Evolutionary conservation across 2,113 vertebrate species (phyloP), one percentile per base, ranked within the genome.

Genomic region (Ceyx margarethae): DNA sequence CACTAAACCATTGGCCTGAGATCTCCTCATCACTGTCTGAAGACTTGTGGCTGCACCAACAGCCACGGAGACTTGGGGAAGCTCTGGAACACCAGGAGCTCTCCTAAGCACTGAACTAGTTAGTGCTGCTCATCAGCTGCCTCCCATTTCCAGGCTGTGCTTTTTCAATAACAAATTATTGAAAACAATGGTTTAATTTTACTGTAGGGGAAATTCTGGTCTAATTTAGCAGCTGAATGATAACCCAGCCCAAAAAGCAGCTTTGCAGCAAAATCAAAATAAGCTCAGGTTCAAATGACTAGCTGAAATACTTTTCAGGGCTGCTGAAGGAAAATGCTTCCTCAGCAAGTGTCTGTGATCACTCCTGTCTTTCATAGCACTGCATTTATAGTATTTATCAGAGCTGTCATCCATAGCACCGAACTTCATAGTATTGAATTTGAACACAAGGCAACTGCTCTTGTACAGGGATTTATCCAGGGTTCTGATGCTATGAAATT

Each of bases 11-110:
- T 7, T 51, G 26, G 4, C 5, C 1, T 13, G 10, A 57, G 37
- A 79, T 19, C 5, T 45, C 31, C 26, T 65, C 10, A 35, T 23
- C 1, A 1, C 26, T 45, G 5, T 46, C 64, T 54, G 46, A 61
- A 76, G 50, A 29, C 14, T 45, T 31, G 33, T n/a, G 79, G 28
- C 11, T 58, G 14, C 56, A 35, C 8, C 1, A 1, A 26, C 10
- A 19, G 8, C n/a, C 42, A 42, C 0, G 3, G 40, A 29, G 25
- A 12, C 0, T 0, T 0, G 2, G 5, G 5, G 26, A 18, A 81
- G 23, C 58, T 57, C 56, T n/a, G 66, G 20, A 48, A n/a, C 2
- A 2, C 42, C 35, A 31, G n/a, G 1, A n/a, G 19, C 37, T 15
- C 9, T 21, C 22, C 76, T 42, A 26, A 50, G 42, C 3, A 0